Percentiles rank a stretch among this genome's conserved stretches.
These are phyloP conservation scores for Heteropelma amictum DNA, from an alignment of 2,888 invertebrate species.

Conservation along the genomic window DNA sequence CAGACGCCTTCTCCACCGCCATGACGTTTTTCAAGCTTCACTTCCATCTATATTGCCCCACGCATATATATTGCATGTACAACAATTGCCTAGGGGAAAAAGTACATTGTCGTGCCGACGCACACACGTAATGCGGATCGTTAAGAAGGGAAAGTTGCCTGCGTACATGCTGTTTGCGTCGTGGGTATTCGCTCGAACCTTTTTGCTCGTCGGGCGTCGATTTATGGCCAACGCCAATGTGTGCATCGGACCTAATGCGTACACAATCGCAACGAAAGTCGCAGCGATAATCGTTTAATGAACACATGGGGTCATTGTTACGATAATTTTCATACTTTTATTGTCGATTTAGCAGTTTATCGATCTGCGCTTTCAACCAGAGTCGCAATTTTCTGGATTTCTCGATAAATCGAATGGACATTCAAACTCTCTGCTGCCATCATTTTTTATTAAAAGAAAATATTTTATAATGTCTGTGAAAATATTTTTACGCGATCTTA, in stretches of 20 bases:
- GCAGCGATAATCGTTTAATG: slow-evolving; percentile 43
- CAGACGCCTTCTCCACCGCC: slow-evolving; percentile 72
- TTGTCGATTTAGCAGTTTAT: background rate
- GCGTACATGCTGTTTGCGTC: too few species aligned
- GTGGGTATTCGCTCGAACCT: background rate
- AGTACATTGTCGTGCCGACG: slow-evolving; percentile 15
- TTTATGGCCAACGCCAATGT: background rate
- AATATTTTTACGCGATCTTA: too few species aligned
- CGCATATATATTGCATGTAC: slow-evolving; percentile 65
- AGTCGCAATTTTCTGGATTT: too few species aligned
- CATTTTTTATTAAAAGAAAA: too few species aligned
- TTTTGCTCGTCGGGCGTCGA: background rate
- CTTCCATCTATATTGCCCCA: slow-evolving; percentile 21
- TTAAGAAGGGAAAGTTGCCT: too few species aligned
- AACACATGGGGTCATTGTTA: slow-evolving; percentile 55
- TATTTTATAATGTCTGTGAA: too few species aligned
- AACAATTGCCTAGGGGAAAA: slow-evolving; percentile 59
- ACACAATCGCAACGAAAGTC: slow-evolving; percentile 15
- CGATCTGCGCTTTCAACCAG: too few species aligned
- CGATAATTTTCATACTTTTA: slow-evolving; percentile 7
- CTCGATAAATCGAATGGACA: too few species aligned
- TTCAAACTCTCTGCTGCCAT: too few species aligned
- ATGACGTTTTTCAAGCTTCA: slow-evolving; percentile 64
- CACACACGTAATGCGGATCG: background rate
- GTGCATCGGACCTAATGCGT: too few species aligned